phyloP scores from a whole-genome alignment of 2,888 invertebrate genomes.

The Dolichopus griseipennis region DNA sequence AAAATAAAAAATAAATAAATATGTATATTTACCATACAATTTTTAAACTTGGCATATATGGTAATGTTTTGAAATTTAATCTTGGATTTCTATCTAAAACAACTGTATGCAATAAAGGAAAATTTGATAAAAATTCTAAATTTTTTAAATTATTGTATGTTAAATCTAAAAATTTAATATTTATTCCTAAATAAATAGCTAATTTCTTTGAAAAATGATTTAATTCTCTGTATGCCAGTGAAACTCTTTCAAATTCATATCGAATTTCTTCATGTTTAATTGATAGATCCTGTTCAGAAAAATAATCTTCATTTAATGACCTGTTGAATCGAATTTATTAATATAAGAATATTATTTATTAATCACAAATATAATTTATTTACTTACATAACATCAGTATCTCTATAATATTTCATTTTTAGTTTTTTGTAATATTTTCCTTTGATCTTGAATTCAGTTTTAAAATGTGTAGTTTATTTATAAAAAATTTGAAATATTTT shows the following conservation, averaged over 20 bases:
- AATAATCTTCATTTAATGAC: neutral
- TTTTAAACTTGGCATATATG: constrained; percentile 57
- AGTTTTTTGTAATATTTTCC: too few relatives aligned
- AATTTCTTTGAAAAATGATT: constrained; percentile 53
- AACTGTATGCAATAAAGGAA: constrained; percentile 59
- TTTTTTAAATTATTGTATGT: constrained; percentile 64
- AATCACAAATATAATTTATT: too few relatives aligned
- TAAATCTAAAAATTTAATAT: constrained; percentile 55
- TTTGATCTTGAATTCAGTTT: too few relatives aligned
- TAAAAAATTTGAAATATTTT: too few relatives aligned
- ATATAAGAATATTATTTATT: too few relatives aligned
- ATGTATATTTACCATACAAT: constrained; percentile 54
- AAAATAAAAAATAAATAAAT: neutral
- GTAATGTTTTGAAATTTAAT: constrained; percentile 56
- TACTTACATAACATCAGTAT: neutral
- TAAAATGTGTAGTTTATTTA: too few relatives aligned
- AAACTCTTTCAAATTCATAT: constrained; percentile 26
- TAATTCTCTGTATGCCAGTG: constrained; percentile 57
- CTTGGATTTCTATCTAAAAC: constrained; percentile 72
- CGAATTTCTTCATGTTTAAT: neutral
- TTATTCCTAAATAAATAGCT: constrained; percentile 49
- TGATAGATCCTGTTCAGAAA: neutral
- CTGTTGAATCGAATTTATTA: too few relatives aligned
- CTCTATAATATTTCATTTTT: neutral
- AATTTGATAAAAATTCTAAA: constrained; percentile 58